These are phyloP conservation scores for Ctenopoma kingsleyae DNA, from an alignment of 2,797 vertebrate species.

Conservation along the genomic window DNA sequence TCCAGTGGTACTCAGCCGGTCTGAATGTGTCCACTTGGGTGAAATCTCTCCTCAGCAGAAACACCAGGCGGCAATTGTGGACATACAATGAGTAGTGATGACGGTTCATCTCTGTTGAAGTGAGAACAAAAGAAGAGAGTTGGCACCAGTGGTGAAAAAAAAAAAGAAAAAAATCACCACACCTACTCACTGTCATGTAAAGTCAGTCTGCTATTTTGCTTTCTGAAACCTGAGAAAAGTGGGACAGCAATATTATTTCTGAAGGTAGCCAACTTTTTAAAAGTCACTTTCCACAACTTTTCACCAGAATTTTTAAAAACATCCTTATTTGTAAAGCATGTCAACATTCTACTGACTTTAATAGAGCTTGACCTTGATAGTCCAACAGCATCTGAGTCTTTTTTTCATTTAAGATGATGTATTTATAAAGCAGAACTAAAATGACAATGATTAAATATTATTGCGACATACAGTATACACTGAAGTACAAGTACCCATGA, in stretches of 20 bases:
- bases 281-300: conserved; percentile 7
- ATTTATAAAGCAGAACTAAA: too few relatives aligned
- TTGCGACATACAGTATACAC: too few relatives aligned
- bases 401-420: too few relatives aligned
- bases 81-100: conserved; percentile 97
- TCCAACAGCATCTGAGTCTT: too few relatives aligned
- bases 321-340: background rate
- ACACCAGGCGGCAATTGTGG: conserved; percentile 96
- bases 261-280: conserved; percentile 20
- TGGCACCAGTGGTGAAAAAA: background rate
- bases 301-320: conserved; percentile 7
- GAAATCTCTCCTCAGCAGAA: conserved; percentile 94
- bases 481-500: too few relatives aligned
- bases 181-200: conserved; percentile 35
- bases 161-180: conserved; percentile 31
- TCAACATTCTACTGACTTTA: background rate
- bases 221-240: conserved; percentile 19
- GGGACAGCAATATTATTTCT: conserved; percentile 19
- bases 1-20: conserved; percentile 98
- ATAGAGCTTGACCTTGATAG: background rate
- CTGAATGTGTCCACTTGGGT: conserved; percentile 94
- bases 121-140: conserved; percentile 20
- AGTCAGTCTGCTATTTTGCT: conserved; percentile 18
- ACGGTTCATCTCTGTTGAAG: conserved; percentile 93
- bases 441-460: too few relatives aligned